phyloP scores from a whole-genome alignment of 2,113 vertebrate species.

The Taurulus bubalis region DNA sequence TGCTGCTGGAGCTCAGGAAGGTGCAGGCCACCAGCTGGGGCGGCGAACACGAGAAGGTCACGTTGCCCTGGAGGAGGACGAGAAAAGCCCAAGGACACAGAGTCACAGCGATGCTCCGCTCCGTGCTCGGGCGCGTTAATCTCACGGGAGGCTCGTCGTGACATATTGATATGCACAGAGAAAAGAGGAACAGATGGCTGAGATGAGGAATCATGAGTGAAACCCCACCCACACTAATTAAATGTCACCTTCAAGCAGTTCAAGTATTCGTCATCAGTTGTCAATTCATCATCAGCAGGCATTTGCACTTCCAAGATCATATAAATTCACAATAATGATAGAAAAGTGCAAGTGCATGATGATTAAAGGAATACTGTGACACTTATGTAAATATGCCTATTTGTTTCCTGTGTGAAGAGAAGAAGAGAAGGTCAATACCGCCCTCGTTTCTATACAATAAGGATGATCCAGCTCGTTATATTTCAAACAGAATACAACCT shows the following conservation, averaged over 20 bases:
- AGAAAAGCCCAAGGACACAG: slow-evolving; percentile 19
- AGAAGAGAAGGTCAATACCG: background rate
- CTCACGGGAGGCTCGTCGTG: slow-evolving; percentile 18
- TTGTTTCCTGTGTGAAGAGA: background rate
- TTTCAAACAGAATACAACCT: background rate
- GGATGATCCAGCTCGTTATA: no score
- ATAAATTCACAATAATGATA: background rate
- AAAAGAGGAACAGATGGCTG: slow-evolving; percentile 38
- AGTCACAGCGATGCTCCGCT: slow-evolving; percentile 41
- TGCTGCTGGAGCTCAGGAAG: slow-evolving; percentile 87
- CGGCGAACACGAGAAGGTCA: slow-evolving; percentile 95
- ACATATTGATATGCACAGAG: slow-evolving; percentile 7
- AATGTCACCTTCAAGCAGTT: slow-evolving; percentile 2
- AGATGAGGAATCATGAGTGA: slow-evolving; percentile 11
- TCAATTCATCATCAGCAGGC: slow-evolving; percentile 16
- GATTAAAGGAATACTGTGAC: background rate
- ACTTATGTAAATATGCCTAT: background rate
- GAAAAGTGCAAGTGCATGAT: background rate
- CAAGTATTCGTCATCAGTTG: background rate
- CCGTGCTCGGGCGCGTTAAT: background rate
- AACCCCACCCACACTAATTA: slow-evolving; percentile 12
- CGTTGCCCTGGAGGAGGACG: slow-evolving; percentile 88
- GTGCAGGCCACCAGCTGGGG: slow-evolving; percentile 92
- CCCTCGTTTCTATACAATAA: no score
- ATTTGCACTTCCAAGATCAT: background rate